Conservation (phyloP, 1,140 invertebrate species). For the Amphibalanus amphitrite region DNA sequence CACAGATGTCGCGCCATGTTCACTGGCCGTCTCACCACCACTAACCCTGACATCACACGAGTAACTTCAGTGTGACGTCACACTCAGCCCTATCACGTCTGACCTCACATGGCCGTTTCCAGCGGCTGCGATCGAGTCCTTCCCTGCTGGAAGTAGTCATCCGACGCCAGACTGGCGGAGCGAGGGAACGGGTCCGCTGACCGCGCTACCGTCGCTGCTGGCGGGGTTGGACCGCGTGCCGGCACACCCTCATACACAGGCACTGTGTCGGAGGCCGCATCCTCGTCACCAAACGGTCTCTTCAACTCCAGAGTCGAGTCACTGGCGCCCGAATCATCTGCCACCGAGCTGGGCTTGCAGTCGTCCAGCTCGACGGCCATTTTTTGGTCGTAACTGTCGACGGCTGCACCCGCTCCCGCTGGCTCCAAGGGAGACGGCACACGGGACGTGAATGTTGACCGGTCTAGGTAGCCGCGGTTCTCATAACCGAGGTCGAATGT, state of each 20-base stretch:
- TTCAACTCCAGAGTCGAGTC: slow-evolving; percentile 1
- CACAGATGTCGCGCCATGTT: not conserved
- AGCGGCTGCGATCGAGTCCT: not conserved
- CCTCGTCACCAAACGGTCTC: not conserved
- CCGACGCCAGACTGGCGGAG: not conserved
- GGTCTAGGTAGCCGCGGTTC: slow-evolving; percentile 20
- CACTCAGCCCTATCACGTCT: not conserved
- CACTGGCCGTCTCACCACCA: not conserved
- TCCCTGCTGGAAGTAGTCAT: not conserved
- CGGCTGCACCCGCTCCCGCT: not conserved
- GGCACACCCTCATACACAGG: not conserved
- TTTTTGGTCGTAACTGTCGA: not conserved
- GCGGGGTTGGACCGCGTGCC: not conserved
- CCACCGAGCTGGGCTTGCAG: not conserved
- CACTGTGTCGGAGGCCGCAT: not conserved
- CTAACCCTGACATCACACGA: not conserved
- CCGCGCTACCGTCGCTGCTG: not conserved
- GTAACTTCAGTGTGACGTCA: too few relatives aligned
- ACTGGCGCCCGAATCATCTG: not conserved
- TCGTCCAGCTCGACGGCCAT: not conserved
- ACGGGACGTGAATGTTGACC: slow-evolving; percentile 13
- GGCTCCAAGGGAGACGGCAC: not conserved
- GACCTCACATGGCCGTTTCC: not conserved
- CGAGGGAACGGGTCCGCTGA: not conserved
- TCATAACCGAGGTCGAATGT: slow-evolving; percentile 25